Conservation (phyloP, 2,797 vertebrate species). For the Perodicticus potto region DNA sequence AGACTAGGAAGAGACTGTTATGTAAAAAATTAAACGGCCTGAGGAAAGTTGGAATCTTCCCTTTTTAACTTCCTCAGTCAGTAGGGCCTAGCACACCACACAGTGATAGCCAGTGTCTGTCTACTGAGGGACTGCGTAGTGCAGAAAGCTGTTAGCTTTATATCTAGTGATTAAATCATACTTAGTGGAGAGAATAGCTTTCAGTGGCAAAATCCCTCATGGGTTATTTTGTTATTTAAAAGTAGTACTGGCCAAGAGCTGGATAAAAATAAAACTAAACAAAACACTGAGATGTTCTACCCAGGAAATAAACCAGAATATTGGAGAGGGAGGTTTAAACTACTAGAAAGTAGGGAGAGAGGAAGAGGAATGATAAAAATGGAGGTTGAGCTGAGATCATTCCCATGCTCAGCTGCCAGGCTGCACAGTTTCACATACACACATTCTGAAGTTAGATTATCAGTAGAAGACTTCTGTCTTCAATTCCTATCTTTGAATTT, state of each 20-base stretch:
- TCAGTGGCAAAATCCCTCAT: background rate
- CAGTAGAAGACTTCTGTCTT: background rate
- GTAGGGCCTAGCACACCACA: background rate
- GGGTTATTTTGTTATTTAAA: conserved; percentile 33
- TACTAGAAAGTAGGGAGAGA: background rate
- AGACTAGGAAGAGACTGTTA: background rate
- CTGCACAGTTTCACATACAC: background rate
- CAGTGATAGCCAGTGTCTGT: background rate
- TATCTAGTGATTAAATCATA: background rate
- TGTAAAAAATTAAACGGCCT: background rate
- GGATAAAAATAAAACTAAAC: background rate
- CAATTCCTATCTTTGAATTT: no score
- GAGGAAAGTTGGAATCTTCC: background rate
- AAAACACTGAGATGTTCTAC: background rate
- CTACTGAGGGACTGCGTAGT: background rate
- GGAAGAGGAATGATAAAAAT: background rate
- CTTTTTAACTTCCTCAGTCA: background rate
- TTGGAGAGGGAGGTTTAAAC: background rate
- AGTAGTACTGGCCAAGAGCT: background rate
- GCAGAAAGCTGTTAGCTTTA: background rate
- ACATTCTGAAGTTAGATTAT: background rate
- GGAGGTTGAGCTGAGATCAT: background rate
- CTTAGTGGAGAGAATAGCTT: background rate
- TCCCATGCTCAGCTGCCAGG: background rate
- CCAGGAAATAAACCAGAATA: background rate